A percentile compares a stretch with the other conserved stretches of the same genome.
These are phyloP conservation scores for Epinotia demarniana DNA, from an alignment of 2,888 invertebrate species.

Conservation along the genomic window DNA sequence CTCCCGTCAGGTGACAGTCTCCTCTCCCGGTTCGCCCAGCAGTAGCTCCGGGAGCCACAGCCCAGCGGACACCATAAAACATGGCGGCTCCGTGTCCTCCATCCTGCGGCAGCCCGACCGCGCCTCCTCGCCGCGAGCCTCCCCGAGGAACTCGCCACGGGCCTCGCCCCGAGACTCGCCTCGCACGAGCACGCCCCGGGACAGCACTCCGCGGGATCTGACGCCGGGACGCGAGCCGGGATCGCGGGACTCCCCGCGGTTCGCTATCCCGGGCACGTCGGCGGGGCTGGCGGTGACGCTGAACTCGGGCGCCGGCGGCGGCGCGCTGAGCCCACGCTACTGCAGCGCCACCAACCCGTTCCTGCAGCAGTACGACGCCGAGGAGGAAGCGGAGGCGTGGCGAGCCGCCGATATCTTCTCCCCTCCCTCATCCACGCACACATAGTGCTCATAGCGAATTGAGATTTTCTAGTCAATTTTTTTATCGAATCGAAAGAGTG, in stretches of 20 bases:
- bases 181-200: slow-evolving; percentile 68
- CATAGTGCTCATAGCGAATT: slow-evolving; percentile 81
- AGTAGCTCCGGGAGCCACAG: slow-evolving; percentile 93
- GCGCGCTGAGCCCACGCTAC: slow-evolving; percentile 73
- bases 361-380: slow-evolving; percentile 83
- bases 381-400: slow-evolving; percentile 81
- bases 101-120: slow-evolving; percentile 78
- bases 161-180: slow-evolving; percentile 73
- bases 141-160: slow-evolving; percentile 60
- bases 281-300: slow-evolving; percentile 86
- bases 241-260: slow-evolving; percentile 67
- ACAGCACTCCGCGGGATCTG: slow-evolving; percentile 54
- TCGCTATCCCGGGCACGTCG: slow-evolving; percentile 84
- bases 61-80: slow-evolving; percentile 90
- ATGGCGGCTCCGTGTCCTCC: slow-evolving; percentile 82
- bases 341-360: slow-evolving; percentile 85
- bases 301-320: slow-evolving; percentile 63
- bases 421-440: slow-evolving; percentile 74
- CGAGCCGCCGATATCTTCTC: slow-evolving; percentile 79
- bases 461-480: slow-evolving; percentile 84
- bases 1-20: slow-evolving; percentile 79
- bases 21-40: slow-evolving; percentile 94
- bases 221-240: slow-evolving; percentile 57
- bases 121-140: slow-evolving; percentile 69
- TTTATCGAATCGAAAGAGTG: slow-evolving; percentile 79